Evolutionary conservation across 2,888 invertebrate genomes (phyloP).

Genomic region (Diarsia mendica): DNA sequence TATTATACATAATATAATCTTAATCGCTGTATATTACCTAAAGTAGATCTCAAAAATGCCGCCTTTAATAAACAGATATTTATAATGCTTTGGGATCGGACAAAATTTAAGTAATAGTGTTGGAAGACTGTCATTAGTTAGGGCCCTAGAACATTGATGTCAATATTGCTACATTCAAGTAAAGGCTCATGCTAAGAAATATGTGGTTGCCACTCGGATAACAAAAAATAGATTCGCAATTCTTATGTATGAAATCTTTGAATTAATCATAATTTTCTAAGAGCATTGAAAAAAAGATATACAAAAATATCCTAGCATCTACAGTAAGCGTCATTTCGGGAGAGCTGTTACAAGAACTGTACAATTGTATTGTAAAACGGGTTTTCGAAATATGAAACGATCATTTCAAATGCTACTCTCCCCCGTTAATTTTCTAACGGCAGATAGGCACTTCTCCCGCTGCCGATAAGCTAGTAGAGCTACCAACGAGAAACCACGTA

Average conservation of each 20-base stretch:
- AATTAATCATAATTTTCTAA: not conserved
- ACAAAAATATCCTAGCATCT: not conserved
- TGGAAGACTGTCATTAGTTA: constrained; percentile 11
- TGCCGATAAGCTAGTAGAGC: not conserved
- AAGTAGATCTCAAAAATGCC: constrained; percentile 8
- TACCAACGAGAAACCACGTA: not conserved
- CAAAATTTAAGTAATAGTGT: not conserved
- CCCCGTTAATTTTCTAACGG: not conserved
- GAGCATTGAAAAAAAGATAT: not conserved
- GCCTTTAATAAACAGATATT: constrained; percentile 9
- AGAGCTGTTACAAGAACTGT: not conserved
- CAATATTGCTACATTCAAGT: not conserved
- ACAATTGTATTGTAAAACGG: not conserved
- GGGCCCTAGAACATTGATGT: not conserved
- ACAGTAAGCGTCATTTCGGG: constrained; percentile 8
- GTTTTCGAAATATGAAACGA: not conserved
- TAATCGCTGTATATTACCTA: not conserved
- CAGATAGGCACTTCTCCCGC: not conserved
- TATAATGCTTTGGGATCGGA: not conserved
- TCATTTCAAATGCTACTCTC: not conserved
- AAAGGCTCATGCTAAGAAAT: not conserved
- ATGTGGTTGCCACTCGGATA: not conserved
- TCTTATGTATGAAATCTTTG: no score
- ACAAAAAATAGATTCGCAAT: not conserved
- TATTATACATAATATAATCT: not conserved